These are phyloP conservation scores for Sebastes miniatus DNA, from an alignment of 2,797 vertebrate genomes.

Conservation along the genomic window DNA sequence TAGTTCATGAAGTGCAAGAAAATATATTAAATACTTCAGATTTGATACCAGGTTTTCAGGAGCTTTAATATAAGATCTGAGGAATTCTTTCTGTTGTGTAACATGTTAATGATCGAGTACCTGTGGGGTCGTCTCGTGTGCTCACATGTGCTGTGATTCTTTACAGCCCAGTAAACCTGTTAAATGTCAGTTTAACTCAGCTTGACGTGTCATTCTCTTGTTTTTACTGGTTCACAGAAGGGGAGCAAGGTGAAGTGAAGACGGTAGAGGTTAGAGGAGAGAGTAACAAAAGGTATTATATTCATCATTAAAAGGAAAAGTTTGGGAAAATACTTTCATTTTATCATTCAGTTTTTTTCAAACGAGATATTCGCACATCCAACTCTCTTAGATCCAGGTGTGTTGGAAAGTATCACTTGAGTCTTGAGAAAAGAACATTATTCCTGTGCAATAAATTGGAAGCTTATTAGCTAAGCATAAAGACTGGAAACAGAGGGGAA, in stretches of 20 bases:
- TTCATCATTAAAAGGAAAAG: neutral
- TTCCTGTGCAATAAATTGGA: neutral
- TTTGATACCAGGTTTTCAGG: neutral
- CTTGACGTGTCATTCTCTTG: neutral
- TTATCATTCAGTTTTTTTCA: neutral
- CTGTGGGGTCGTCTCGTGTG: slow-evolving; percentile 1
- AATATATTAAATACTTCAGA: neutral
- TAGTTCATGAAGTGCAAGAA: neutral
- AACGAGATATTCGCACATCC: no score
- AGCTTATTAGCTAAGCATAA: neutral
- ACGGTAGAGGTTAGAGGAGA: neutral
- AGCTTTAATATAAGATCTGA: neutral
- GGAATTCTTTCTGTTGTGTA: neutral
- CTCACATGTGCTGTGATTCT: slow-evolving; percentile 19
- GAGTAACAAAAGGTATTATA: neutral
- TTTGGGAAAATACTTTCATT: neutral
- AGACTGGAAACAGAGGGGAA: neutral
- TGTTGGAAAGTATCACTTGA: no score
- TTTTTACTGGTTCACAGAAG: slow-evolving; percentile 16
- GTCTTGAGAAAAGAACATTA: no score
- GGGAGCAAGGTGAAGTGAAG: slow-evolving; percentile 11
- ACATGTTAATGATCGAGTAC: slow-evolving; percentile 4
- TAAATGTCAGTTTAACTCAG: slow-evolving; percentile 27
- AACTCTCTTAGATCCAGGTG: no score
- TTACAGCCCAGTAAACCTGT: slow-evolving; percentile 48